A percentile compares a stretch with the other conserved stretches of the same genome.
Evolutionary conservation across 2,797 vertebrate genomes (phyloP).

Genomic region (Danionella dracula): DNA sequence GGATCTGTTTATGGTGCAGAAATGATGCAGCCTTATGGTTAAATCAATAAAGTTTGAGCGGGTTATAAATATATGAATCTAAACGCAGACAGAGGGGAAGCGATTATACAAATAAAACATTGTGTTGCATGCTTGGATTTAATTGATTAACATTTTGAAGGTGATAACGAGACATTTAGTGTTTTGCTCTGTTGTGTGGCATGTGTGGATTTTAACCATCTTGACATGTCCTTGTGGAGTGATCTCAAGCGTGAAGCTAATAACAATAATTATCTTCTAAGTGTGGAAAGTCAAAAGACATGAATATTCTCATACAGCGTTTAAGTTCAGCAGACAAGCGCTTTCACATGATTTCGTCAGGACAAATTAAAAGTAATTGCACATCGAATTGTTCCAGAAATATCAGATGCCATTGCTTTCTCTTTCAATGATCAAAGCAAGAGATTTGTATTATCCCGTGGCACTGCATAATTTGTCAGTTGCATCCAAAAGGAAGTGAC

Average conservation of each 20-base stretch:
- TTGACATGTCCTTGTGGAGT: conserved; percentile 75
- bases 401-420: conserved; percentile 45
- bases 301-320: conserved; percentile 72
- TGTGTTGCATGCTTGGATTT: conserved; percentile 35
- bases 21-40: conserved; percentile 36
- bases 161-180: conserved; percentile 67
- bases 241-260: conserved; percentile 80
- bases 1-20: conserved; percentile 47
- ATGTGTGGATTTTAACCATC: conserved; percentile 65
- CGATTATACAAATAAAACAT: conserved; percentile 43
- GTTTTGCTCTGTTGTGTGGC: conserved; percentile 29
- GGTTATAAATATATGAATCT: conserved; percentile 39
- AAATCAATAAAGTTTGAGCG: conserved; percentile 45
- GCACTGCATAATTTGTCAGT: conserved; percentile 27
- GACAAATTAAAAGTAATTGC: conserved; percentile 76
- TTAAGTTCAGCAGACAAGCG: conserved; percentile 58
- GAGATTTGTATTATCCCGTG: conserved; percentile 22
- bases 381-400: conserved; percentile 58
- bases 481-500: conserved; percentile 11
- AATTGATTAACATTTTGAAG: conserved; percentile 72
- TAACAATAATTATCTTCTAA: conserved; percentile 80
- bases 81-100: conserved; percentile 28
- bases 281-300: conserved; percentile 71
- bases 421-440: conserved; percentile 33
- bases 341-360: conserved; percentile 61